Evolutionary conservation across 2,113 vertebrate species (phyloP).

Genomic region (Embiotoca jacksoni): DNA sequence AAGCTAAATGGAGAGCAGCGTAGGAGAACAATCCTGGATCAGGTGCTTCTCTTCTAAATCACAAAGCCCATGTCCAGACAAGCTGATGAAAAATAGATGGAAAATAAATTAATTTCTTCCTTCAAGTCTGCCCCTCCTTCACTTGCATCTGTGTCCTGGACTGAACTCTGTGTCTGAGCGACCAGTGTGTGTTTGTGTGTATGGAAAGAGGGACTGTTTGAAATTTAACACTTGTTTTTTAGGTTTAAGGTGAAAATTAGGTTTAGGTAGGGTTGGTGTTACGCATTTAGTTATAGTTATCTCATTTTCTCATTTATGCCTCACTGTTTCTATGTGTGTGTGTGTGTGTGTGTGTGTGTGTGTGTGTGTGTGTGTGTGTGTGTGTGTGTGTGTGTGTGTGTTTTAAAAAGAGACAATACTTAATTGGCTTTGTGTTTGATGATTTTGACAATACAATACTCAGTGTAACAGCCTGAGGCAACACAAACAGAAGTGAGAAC

Average conservation of each 20-base stretch:
- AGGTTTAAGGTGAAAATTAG: too few species aligned
- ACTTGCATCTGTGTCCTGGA: not conserved
- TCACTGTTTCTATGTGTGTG: not conserved
- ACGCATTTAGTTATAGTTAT: too few species aligned
- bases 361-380: not conserved
- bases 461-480: conserved; percentile 24
- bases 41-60: not conserved
- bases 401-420: conserved; percentile 20
- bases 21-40: not conserved
- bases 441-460: conserved; percentile 34
- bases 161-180: not conserved
- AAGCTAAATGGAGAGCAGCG: not conserved
- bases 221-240: too few species aligned
- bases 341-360: too few species aligned
- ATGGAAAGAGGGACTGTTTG: too few species aligned
- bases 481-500: conserved; percentile 17
- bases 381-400: conserved; percentile 15
- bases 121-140: not conserved
- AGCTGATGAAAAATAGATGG: conserved; percentile 35
- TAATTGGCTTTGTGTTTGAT: conserved; percentile 45
- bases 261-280: too few species aligned
- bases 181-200: not conserved
- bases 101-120: conserved; percentile 36
- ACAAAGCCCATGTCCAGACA: not conserved
- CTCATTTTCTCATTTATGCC: too few species aligned